Evolutionary conservation across 2,797 vertebrate genomes (phyloP), one percentile per base, ranked within the genome.

Genomic region (Tragelaphus eurycerus): DNA sequence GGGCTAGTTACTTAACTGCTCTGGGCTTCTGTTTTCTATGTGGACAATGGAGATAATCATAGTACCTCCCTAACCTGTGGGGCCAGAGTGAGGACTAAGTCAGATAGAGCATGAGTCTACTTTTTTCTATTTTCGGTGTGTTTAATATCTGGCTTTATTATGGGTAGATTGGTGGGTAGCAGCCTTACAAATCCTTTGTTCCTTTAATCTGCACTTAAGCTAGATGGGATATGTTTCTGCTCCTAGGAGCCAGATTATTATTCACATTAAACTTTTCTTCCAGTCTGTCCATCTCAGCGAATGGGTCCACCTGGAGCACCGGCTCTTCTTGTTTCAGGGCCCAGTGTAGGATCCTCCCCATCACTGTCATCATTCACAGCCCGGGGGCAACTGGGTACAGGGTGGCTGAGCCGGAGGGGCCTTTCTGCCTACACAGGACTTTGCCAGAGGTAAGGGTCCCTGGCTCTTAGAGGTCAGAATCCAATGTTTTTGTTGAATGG

Each of bases 291-390:
- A 15, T 85, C 48, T 82, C 7, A 7, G 13, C 25, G 31, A 95
- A 29, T 17, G 16, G 59, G 25, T n/a, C 23, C 54, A 76, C 14
- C 4, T 19, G 78, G 52, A 55, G n/a, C 31, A 25, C 21, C 12
- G 3, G 2, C 52, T 25, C 19, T 25, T 83, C 52, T 46, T 25
- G 62, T 38, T 57, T 59, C 55, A 19, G 29, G 14, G 7, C 55
- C 17, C n/a, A 52, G 50, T 38, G 67, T 4, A 78, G 52, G 8
- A 1, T 21, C 4, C 79, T 34, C 6, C 17, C 8, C 48, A 12
- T 7, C 4, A 2, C 0, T 21, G 52, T 21, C 13, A 0, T 57
- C 31, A 16, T 46, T 7, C 48, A 12, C 4, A 14, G 85, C 19
- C n/a, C 3, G 4, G 4, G 88, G 14, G 3, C 52, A 43, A 6